Evolutionary conservation across 2,888 invertebrate species (phyloP), one percentile per base, ranked within the genome.

Genomic region (Leucoma salicis): DNA sequence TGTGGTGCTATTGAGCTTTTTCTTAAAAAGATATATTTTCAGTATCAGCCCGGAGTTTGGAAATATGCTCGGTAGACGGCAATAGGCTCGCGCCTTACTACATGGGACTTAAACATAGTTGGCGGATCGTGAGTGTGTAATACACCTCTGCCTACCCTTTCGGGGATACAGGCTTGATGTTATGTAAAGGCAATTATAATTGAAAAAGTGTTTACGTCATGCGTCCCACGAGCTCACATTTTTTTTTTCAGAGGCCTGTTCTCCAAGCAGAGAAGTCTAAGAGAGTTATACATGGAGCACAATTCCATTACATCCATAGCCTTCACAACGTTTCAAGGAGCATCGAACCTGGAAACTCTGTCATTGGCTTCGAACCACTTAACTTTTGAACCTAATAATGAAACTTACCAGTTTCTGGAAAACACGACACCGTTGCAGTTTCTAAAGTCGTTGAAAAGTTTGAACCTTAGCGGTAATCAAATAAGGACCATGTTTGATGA

Each of bases 301-400:
- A 76, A 76, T 37, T 32, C 10, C 2, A 37, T 74, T 6, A 12
- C n/a, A 0, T 1, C 31, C 0, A 36, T 73, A 2, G 43, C 53
- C 1, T 7, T 7, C 7, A 4, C 28, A 32, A n/a, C 53, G 10
- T 46, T 36, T 36, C 11, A 13, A 3, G 60, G 60, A 0, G 50
- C 46, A 0, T 3, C 2, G 0, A 6, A 14, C 0, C 45, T 70
- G 3, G 4, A 28, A 0, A 11, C 12, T 0, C 35, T 74, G 3
- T 49, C 65, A 0, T 29, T 74, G 0, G 46, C 56, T 1, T 14
- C 46, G 8, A 77, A 77, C 43, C 14, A 28, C 1, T 41, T 76
- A 4, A 29, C 42, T 0, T n/a, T 55, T 0, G 3, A 11, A 15
- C 3, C 14, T 0, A 21, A n/a, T 1, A 6, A 18, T 1, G 10